Base-by-base conservation (phyloP, 2,888 invertebrate genomes). In the Dione juno region DNA sequence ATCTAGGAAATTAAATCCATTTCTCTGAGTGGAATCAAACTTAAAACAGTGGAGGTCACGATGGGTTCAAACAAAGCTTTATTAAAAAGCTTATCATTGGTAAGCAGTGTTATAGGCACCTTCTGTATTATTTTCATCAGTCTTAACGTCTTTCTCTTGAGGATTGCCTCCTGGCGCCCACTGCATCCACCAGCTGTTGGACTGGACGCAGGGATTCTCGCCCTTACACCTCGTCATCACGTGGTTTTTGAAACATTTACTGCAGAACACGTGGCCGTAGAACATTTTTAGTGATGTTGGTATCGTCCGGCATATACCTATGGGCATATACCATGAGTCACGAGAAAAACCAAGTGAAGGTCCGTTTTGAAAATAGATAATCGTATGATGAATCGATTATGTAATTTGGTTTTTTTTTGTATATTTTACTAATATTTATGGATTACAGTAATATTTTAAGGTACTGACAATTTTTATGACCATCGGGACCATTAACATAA, bases 261-360 rank as follows among this genome's bases (percentile, higher is more conserved):
- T 81, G 75, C 92, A 92, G 75, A 92, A 92, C n/a, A 92, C 89
- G 66, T 92, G 92, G 1, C 92, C 92, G 71, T 91, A 90, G 76
- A 92, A 92, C 89, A 91, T 89, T 75, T 91, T 92, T 59, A 92
- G 72, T 0, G 87, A 83, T 5, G 81, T 80, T 0, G 92, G 92
- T 37, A 92, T 86, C 2, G 82, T 84, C 66, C 88, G 85, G 76
- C 92, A 92, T 40, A 91, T 82, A 73, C 92, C 92, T 92, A 75
- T n/a, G n/a, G 85, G 76, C 92, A 92, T 40, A 91, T 82, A 73
- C 92, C 92, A 75, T 7, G 66, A 75, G 59, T 61, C 21, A 10
- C 9, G n/a, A n/a, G 45, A 45, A 45, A 45, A n/a, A n/a, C n/a
- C n/a, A n/a, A n/a, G n/a, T n/a, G n/a, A n/a, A n/a, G n/a, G n/a